A percentile compares a stretch with the other conserved stretches of the same genome.
Evolutionary conservation across 2,113 vertebrate genomes (phyloP).

Genomic region (Protobothrops flavoviridis): DNA sequence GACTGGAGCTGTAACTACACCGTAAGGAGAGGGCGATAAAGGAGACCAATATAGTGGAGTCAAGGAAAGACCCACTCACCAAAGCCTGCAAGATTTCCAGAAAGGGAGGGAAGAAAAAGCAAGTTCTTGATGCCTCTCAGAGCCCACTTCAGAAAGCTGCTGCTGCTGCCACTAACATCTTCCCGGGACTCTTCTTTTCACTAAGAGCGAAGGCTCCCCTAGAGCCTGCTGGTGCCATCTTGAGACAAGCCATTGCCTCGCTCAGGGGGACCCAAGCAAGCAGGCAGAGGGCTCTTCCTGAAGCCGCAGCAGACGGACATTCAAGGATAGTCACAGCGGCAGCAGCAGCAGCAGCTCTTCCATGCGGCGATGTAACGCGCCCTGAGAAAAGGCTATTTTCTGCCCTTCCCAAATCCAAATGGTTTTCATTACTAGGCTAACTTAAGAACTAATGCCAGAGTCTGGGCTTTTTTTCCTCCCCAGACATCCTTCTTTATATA

Average conservation of each 20-base stretch:
- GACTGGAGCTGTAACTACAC: not conserved
- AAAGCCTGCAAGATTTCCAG: not conserved
- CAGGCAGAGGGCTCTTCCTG: not conserved
- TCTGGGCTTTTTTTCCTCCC: too few species aligned
- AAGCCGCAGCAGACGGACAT: not conserved
- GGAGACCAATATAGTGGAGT: not conserved
- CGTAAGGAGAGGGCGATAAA: too few species aligned
- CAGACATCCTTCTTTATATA: not conserved
- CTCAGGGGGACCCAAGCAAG: not conserved
- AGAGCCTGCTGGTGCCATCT: not conserved
- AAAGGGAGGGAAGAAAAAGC: not conserved
- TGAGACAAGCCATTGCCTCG: not conserved
- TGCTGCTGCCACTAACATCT: not conserved
- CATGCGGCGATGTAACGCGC: not conserved
- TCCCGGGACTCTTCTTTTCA: not conserved
- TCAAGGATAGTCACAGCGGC: rapidly evolving
- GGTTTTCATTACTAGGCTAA: not conserved
- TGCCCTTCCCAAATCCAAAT: not conserved
- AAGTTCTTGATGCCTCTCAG: not conserved
- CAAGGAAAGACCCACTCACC: not conserved
- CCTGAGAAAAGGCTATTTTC: not conserved
- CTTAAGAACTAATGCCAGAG: not conserved
- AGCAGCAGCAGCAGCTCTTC: rapidly evolving
- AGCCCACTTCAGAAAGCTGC: not conserved
- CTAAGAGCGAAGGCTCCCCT: not conserved